These are phyloP conservation scores for Olivierus martensii DNA, from an alignment of 1,140 invertebrate species.

Conservation along the genomic window DNA sequence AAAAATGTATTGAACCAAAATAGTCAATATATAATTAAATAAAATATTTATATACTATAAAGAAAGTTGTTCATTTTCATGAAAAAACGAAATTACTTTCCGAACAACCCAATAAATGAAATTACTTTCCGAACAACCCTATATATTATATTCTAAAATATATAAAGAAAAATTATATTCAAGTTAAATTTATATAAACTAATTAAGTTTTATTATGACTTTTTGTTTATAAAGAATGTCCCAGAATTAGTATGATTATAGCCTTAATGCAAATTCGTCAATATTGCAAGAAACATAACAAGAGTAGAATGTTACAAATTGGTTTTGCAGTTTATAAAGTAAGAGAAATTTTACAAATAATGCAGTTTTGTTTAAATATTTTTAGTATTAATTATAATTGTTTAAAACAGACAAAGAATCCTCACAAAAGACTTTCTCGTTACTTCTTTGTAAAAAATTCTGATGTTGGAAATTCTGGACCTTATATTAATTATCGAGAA, in stretches of 20 bases:
- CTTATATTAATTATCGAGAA: conserved; percentile 44
- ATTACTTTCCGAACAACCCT: no score
- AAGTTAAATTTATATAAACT: background rate
- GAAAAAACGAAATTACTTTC: no score
- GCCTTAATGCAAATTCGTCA: conserved; percentile 17
- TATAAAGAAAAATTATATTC: no score
- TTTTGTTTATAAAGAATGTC: background rate
- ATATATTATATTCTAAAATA: no score
- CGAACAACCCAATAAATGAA: no score
- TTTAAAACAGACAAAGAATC: conserved; percentile 2
- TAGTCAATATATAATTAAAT: no score
- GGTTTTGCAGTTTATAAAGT: conserved; percentile 17
- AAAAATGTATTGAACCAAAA: no score
- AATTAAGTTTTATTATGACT: background rate
- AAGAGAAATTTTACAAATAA: background rate
- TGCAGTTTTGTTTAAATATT: no score
- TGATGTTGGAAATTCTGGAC: conserved; percentile 38
- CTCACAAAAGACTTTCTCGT: conserved; percentile 23
- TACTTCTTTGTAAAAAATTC: conserved; percentile 40
- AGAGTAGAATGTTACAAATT: conserved; percentile 18
- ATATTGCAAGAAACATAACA: conserved; percentile 8
- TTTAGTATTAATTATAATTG: no score
- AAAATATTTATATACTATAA: no score
- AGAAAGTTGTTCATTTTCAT: no score
- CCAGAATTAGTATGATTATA: conserved; percentile 14